A percentile compares a stretch with the other conserved stretches of the same genome.
phyloP scores from a whole-genome alignment of 2,888 invertebrate species.

The Rhimphoctona megacephalus region DNA sequence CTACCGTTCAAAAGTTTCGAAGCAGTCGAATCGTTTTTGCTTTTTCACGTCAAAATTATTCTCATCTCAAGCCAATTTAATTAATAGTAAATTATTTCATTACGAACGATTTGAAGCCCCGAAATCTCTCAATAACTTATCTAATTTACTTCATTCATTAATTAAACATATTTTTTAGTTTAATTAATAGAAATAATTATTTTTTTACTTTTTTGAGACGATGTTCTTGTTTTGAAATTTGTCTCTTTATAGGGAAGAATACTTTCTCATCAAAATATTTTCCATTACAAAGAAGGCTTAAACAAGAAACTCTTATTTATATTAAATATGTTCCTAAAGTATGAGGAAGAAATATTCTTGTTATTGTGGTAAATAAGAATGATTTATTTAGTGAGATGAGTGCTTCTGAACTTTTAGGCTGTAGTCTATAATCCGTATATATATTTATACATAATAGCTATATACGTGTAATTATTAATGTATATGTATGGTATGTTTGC shows the following conservation, averaged over 20 bases:
- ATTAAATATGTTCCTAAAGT: background rate
- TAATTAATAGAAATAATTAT: no score
- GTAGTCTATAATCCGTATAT: background rate
- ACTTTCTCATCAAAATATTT: no score
- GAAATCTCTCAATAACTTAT: background rate
- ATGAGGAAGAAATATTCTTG: background rate
- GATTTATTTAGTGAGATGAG: background rate
- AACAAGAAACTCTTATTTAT: background rate
- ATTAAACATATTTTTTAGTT: no score
- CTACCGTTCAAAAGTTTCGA: background rate
- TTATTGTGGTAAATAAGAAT: background rate
- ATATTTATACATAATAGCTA: background rate
- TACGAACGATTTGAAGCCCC: background rate
- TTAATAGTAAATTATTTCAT: no score
- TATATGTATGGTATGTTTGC: background rate
- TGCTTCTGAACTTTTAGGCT: constrained; percentile 3
- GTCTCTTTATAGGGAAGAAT: no score
- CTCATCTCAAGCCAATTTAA: background rate
- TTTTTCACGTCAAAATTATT: background rate
- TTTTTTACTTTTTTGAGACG: no score
- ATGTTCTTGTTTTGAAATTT: no score
- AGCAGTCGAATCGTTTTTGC: background rate
- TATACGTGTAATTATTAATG: background rate
- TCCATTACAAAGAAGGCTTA: background rate
- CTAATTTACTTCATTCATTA: no score